phyloP scores from a whole-genome alignment of 2,888 invertebrate species.

The Subacronicta megacephala region DNA sequence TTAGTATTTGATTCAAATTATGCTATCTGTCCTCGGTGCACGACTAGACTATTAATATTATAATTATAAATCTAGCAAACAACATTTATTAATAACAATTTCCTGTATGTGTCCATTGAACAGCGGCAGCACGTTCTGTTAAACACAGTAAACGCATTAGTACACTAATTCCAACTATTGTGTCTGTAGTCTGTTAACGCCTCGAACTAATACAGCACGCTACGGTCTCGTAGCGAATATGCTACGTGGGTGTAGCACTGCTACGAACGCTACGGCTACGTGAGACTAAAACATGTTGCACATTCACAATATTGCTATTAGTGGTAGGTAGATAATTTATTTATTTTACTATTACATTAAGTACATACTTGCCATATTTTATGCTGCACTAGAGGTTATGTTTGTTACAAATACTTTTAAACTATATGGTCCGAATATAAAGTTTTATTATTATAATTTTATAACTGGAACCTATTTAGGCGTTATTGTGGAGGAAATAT shows the following conservation, averaged over 20 bases:
- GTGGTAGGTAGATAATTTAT: background rate
- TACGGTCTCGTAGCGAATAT: conserved; percentile 39
- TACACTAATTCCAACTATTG: conserved; percentile 24
- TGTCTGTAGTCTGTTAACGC: conserved; percentile 31
- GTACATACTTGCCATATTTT: no score
- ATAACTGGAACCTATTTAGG: no score
- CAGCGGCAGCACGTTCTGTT: conserved; percentile 21
- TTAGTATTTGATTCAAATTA: no score
- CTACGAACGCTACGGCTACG: conserved; percentile 38
- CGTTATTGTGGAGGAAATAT: no score
- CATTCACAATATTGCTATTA: conserved; percentile 23
- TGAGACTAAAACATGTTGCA: conserved; percentile 20
- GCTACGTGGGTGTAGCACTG: conserved; percentile 34
- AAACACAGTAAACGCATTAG: conserved; percentile 51
- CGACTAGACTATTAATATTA: background rate
- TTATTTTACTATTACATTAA: no score
- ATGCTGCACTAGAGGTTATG: no score
- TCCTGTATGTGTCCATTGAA: conserved; percentile 6
- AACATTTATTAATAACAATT: conserved; percentile 26
- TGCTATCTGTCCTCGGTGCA: no score
- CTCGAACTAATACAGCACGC: conserved; percentile 35
- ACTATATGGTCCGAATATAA: no score
- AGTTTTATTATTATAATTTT: no score
- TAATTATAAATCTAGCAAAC: background rate
- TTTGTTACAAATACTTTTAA: no score